phyloP scores from a whole-genome alignment of 2,888 invertebrate species.

The Drosophila mimetica region DNA sequence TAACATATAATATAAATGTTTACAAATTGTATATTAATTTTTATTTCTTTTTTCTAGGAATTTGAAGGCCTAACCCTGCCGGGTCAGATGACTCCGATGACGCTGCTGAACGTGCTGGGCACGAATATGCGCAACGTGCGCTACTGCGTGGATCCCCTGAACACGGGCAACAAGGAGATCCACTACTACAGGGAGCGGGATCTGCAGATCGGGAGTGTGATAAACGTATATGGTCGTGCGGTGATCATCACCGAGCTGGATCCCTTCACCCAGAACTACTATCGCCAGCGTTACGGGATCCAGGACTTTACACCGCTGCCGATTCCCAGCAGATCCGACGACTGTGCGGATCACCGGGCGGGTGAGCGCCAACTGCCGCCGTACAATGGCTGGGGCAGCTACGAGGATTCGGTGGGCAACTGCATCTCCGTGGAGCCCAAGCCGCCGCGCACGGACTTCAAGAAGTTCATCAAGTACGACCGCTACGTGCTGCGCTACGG shows the following conservation, averaged over 20 bases:
- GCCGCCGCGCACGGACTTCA: slow-evolving; percentile 90
- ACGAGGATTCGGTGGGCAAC: slow-evolving; percentile 95
- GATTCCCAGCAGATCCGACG: slow-evolving; percentile 70
- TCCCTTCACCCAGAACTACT: slow-evolving; percentile 93
- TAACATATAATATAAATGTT: too few relatives aligned
- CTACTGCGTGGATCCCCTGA: slow-evolving; percentile 86
- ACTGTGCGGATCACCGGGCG: slow-evolving; percentile 41
- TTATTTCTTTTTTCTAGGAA: slow-evolving; percentile 54
- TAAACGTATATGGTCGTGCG: slow-evolving; percentile 93
- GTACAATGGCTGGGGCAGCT: slow-evolving; percentile 95
- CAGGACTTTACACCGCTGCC: slow-evolving; percentile 80
- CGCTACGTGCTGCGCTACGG: slow-evolving; percentile 91
- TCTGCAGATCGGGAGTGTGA: slow-evolving; percentile 91
- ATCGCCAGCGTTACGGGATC: slow-evolving; percentile 85
- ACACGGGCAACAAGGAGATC: slow-evolving; percentile 85
- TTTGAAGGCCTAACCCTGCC: slow-evolving; percentile 82
- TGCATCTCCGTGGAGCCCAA: slow-evolving; percentile 92
- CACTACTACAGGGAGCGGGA: slow-evolving; percentile 85
- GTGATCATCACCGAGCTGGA: slow-evolving; percentile 94
- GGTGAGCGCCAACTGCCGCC: slow-evolving; percentile 87
- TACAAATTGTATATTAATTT: too few relatives aligned
- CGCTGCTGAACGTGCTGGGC: slow-evolving; percentile 88
- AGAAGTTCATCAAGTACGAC: slow-evolving; percentile 92
- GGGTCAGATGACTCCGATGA: slow-evolving; percentile 85
- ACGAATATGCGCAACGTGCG: slow-evolving; percentile 85